These are phyloP conservation scores for Amorpha juglandis DNA, from an alignment of 2,888 invertebrate genomes.

Conservation along the genomic window DNA sequence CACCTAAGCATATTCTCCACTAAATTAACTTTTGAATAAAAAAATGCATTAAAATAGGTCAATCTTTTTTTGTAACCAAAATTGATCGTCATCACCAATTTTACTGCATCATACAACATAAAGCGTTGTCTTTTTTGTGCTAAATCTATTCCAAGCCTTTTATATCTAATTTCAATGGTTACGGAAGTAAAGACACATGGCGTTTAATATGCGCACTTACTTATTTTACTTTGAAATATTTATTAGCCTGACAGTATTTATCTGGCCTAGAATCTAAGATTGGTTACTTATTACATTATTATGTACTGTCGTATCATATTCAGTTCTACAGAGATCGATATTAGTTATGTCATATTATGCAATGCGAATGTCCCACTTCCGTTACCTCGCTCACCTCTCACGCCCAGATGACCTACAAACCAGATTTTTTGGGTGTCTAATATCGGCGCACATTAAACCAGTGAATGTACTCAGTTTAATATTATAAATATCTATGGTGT, in stretches of 20 bases:
- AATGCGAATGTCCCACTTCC: slow-evolving; percentile 51
- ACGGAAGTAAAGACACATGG: too few relatives aligned
- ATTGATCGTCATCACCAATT: too few relatives aligned
- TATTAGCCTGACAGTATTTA: not conserved
- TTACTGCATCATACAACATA: too few relatives aligned
- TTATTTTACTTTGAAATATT: not conserved
- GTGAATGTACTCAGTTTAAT: too few relatives aligned
- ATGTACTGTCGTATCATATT: slow-evolving; percentile 29
- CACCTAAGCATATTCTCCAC: too few relatives aligned
- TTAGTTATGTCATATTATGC: slow-evolving; percentile 50
- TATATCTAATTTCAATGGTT: too few relatives aligned
- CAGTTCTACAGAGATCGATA: slow-evolving; percentile 36
- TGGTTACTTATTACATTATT: slow-evolving; percentile 14
- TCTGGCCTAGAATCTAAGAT: not conserved
- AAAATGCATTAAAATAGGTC: too few relatives aligned
- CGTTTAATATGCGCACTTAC: not conserved
- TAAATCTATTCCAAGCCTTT: too few relatives aligned
- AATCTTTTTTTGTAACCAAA: too few relatives aligned
- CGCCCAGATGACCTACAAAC: slow-evolving; percentile 33
- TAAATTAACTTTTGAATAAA: too few relatives aligned
- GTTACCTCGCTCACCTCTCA: slow-evolving; percentile 43
- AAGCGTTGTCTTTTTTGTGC: too few relatives aligned
- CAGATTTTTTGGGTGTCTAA: not conserved
- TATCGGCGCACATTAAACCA: not conserved
- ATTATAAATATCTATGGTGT: too few relatives aligned